Base-by-base conservation (phyloP, 92 coral and sea anemone species). In the Metridium senile region DNA sequence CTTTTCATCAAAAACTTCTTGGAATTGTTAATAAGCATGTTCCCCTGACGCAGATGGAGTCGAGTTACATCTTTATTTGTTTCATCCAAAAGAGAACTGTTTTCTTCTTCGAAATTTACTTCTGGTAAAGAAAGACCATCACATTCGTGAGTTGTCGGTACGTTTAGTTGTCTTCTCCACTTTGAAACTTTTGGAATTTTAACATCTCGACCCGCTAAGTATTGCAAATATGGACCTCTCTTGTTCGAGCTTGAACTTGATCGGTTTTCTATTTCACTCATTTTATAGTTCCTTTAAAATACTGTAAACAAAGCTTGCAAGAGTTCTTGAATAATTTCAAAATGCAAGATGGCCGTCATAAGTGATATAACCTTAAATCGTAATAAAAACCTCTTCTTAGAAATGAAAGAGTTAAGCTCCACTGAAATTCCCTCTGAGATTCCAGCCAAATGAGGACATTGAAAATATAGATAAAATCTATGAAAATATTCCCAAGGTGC, bases 201-300 rank as follows among this genome's bases (percentile, higher is more conserved):
- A 34, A 68, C 53, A 34, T 39, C 56, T 35, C 1, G 72, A 43
- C 39, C 72, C 1, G 72, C 72, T 18, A 68, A 25, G 56, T 68
- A 68, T 68, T 25, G 54, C 56, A 68, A 68, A 68, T 68, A 68
- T 9, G 72, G 72, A 68, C 72, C 72, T 68, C 72, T 68, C 56
- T 33, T 68, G 13, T 68, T 68, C 28, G 56, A 68, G 26, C 56
- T 65, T 11, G n/a, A n/a, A n/a, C 56, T 68, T 34, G 73, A 68
- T 68, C 57, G 54, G 30, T 68, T 23, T 68, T 34, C 73, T 3
- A 10, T 16, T 34, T 39, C 73, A 34, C 73, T 35, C 73, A 68
- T 68, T 68, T 68, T 43, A 26, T 68, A 68, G 53, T 19, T 68
- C 17, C 39, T 21, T 66, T 66, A n/a, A n/a, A n/a, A n/a, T n/a